phyloP scores from a whole-genome alignment of 2,888 invertebrate genomes.

The Agriopis marginaria region DNA sequence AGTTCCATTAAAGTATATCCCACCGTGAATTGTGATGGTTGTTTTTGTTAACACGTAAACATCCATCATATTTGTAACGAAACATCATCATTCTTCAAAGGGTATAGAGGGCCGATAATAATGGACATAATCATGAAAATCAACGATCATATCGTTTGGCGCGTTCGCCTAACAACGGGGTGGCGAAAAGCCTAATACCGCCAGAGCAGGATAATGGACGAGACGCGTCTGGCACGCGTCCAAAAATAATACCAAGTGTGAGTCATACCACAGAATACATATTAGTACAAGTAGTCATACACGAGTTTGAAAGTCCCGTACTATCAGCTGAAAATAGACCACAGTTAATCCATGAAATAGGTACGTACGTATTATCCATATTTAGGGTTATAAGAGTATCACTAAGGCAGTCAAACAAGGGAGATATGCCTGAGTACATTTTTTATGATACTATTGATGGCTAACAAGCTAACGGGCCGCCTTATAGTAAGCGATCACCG shows the following conservation, averaged over 20 bases:
- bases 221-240: constrained; percentile 41
- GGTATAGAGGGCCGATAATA: constrained; percentile 14
- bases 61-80: not conserved
- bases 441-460: too few relatives aligned
- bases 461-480: too few relatives aligned
- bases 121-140: constrained; percentile 27
- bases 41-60: too few relatives aligned
- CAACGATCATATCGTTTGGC: constrained; percentile 25
- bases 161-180: constrained; percentile 25
- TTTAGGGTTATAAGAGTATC: not conserved
- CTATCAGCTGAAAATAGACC: constrained; percentile 10
- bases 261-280: constrained; percentile 2
- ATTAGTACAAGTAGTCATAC: not conserved
- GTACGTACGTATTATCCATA: not conserved
- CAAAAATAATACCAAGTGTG: constrained; percentile 36
- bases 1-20: too few relatives aligned
- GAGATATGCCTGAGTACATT: too few relatives aligned
- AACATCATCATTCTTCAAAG: constrained; percentile 12
- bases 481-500: too few relatives aligned
- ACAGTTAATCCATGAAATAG: constrained; percentile 6
- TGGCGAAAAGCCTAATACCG: constrained; percentile 26
- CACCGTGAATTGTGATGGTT: too few relatives aligned
- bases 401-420: too few relatives aligned
- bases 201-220: constrained; percentile 33
- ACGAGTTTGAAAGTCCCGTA: constrained; percentile 12